Evolutionary conservation across 2,797 vertebrate species (phyloP).

Genomic region (Craterocephalus amniculus): DNA sequence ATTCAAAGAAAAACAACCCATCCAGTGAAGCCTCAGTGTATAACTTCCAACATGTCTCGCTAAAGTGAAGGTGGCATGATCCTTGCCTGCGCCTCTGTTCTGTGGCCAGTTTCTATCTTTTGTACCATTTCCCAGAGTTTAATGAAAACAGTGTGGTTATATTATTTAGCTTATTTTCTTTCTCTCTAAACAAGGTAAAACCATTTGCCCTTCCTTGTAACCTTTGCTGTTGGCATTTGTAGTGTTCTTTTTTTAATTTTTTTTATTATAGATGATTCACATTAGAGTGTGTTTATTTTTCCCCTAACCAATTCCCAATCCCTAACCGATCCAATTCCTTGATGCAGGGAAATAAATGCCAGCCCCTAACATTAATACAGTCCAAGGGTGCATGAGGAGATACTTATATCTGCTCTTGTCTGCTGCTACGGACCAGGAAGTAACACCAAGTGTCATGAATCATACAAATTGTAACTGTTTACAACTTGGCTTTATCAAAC

Average conservation of each 20-base stretch:
- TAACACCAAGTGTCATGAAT: conserved; percentile 35
- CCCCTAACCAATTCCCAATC: too few relatives aligned
- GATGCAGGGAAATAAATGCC: background rate
- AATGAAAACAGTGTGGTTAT: conserved; percentile 64
- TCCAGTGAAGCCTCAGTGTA: conserved; percentile 35
- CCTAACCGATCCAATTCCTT: too few relatives aligned
- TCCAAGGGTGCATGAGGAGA: conserved; percentile 12
- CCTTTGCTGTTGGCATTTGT: conserved; percentile 46
- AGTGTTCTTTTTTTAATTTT: conserved; percentile 46
- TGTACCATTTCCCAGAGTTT: conserved; percentile 54
- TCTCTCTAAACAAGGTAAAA: conserved; percentile 62
- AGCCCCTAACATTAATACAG: conserved; percentile 12
- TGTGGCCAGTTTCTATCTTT: conserved; percentile 39
- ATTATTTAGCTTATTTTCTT: conserved; percentile 63
- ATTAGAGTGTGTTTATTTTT: conserved; percentile 28
- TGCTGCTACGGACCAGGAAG: conserved; percentile 33
- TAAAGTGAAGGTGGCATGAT: conserved; percentile 53
- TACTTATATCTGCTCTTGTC: conserved; percentile 44
- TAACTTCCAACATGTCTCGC: conserved; percentile 51
- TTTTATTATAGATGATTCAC: too few relatives aligned
- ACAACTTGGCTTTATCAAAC: conserved; percentile 31
- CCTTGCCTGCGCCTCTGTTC: conserved; percentile 54
- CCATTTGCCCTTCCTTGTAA: conserved; percentile 34
- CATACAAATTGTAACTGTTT: conserved; percentile 20
- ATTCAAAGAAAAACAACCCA: conserved; percentile 48